Evolutionary conservation across 2,797 vertebrate genomes (phyloP).

Genomic region (Eulemur coronatus): DNA sequence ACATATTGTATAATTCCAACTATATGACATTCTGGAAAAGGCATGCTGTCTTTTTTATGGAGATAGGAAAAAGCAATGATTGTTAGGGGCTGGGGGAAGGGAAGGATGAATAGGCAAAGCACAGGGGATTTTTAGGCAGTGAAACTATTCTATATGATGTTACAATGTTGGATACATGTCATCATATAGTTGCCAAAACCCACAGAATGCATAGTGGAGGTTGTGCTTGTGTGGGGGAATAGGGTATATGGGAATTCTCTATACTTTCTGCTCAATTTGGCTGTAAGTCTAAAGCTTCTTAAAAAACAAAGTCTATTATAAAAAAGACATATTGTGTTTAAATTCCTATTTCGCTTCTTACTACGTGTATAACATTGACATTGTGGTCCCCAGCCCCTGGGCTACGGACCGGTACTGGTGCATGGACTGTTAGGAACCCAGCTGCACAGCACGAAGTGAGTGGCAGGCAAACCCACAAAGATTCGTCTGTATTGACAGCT

Average conservation of each 20-base stretch:
- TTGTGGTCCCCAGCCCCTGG: no score
- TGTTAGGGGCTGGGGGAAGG: not conserved
- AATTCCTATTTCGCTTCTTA: not conserved
- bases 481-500: no score
- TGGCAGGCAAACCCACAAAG: no score
- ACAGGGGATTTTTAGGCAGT: not conserved
- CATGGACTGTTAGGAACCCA: no score
- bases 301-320: not conserved
- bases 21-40: not conserved
- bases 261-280: not conserved
- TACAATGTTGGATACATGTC: not conserved
- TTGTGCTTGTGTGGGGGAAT: not conserved
- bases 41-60: not conserved
- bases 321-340: not conserved
- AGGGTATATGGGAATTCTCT: not conserved
- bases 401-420: no score
- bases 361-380: not conserved
- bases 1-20: not conserved
- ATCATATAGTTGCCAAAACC: not conserved
- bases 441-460: no score
- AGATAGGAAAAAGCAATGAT: not conserved
- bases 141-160: not conserved
- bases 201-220: not conserved
- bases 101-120: not conserved
- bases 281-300: not conserved